These are phyloP conservation scores for Hippopotamus amphibius DNA, from an alignment of 2,113 vertebrate species.

Conservation along the genomic window DNA sequence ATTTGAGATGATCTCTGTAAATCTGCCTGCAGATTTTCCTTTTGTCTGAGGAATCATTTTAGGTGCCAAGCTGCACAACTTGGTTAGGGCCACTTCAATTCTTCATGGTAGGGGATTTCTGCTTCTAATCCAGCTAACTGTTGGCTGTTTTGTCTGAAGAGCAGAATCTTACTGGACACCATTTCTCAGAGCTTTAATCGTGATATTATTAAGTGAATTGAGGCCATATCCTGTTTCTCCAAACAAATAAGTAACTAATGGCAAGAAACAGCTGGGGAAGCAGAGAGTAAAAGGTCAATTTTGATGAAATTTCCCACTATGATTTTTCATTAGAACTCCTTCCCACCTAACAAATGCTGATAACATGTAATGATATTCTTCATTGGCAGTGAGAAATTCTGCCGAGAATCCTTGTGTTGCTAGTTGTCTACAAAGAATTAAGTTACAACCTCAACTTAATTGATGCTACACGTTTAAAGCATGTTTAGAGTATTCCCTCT, in stretches of 20 bases:
- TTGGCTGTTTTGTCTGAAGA: not conserved
- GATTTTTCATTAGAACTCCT: not conserved
- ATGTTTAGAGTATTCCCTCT: not conserved
- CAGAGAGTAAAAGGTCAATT: not conserved
- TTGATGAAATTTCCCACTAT: not conserved
- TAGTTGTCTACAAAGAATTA: not conserved
- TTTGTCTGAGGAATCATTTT: not conserved
- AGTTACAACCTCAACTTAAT: not conserved
- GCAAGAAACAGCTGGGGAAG: not conserved
- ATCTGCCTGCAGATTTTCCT: not conserved
- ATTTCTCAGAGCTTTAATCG: not conserved
- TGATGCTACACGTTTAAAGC: not conserved
- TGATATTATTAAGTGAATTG: not conserved
- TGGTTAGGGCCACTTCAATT: not conserved
- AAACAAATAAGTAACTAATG: not conserved
- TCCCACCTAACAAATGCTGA: not conserved
- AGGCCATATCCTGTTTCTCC: not conserved
- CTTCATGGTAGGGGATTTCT: not conserved
- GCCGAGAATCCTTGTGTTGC: not conserved
- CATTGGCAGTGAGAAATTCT: not conserved
- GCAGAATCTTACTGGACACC: not conserved
- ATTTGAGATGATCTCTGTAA: not conserved
- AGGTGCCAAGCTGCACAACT: not conserved
- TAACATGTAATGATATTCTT: not conserved
- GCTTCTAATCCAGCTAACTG: not conserved